These are phyloP conservation scores for Neomonachus schauinslandi DNA, from an alignment of 2,113 vertebrate species.

Conservation along the genomic window DNA sequence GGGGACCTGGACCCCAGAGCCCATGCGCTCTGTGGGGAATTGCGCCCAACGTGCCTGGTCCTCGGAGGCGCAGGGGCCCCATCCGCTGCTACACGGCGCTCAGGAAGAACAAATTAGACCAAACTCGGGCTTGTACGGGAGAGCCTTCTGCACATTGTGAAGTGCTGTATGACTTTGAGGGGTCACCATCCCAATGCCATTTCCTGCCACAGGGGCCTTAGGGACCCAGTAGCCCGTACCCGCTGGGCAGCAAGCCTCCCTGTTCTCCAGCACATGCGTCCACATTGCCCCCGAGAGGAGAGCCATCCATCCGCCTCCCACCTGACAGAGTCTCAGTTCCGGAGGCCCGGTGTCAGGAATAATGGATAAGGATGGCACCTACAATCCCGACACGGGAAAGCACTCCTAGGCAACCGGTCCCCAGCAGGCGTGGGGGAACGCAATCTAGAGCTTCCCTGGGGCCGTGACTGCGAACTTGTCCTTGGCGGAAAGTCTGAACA, in stretches of 20 bases:
- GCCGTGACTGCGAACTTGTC: neutral
- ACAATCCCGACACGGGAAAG: neutral
- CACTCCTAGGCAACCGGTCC: neutral
- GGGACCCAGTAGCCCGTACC: too few relatives aligned
- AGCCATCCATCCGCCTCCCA: neutral
- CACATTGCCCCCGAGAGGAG: neutral
- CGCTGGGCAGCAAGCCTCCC: neutral
- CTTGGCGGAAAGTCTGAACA: neutral
- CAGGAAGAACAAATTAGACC: neutral
- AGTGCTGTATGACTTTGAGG: neutral
- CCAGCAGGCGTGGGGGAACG: neutral
- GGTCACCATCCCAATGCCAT: neutral
- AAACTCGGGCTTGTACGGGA: fast-evolving
- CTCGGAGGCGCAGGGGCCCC: neutral
- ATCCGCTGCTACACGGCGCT: neutral
- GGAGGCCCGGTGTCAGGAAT: neutral
- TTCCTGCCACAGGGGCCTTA: neutral
- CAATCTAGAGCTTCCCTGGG: neutral
- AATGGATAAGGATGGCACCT: neutral
- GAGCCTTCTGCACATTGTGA: neutral
- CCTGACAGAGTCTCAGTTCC: neutral
- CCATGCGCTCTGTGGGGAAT: fast-evolving
- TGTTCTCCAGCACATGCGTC: neutral
- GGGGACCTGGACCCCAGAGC: neutral
- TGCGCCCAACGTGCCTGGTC: too few relatives aligned